phyloP scores from a whole-genome alignment of 2,797 vertebrate species.

The Ambastaia sidthimunki region DNA sequence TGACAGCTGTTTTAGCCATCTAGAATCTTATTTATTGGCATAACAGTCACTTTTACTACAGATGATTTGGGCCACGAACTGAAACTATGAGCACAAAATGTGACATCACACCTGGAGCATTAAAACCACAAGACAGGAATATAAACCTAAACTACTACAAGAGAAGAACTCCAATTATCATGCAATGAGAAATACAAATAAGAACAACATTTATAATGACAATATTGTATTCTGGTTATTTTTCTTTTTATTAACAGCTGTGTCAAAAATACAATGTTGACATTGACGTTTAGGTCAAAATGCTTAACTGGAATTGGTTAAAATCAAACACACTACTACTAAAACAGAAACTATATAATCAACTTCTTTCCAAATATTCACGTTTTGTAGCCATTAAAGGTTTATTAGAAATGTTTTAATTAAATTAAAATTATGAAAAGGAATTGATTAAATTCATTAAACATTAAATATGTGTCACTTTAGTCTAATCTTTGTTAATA shows the following conservation, averaged over 20 bases:
- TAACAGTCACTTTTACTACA: slow-evolving; percentile 63
- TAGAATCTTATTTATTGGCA: slow-evolving; percentile 63
- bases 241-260: neutral
- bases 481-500: too few species aligned
- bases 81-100: slow-evolving; percentile 55
- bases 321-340: too few species aligned
- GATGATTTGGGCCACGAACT: slow-evolving; percentile 57
- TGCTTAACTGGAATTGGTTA: too few species aligned
- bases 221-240: slow-evolving; percentile 5
- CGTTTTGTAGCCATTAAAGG: too few species aligned
- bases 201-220: slow-evolving; percentile 41
- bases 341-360: too few species aligned
- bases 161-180: slow-evolving; percentile 38
- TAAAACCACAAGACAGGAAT: slow-evolving; percentile 53
- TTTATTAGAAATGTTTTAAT: too few species aligned
- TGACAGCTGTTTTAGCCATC: slow-evolving; percentile 74
- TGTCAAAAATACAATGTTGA: neutral
- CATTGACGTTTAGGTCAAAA: neutral
- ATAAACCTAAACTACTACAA: slow-evolving; percentile 45
- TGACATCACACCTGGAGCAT: slow-evolving; percentile 66
- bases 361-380: too few species aligned
- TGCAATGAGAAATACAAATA: slow-evolving; percentile 43
- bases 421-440: too few species aligned
- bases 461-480: too few species aligned
- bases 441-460: too few species aligned